phyloP scores from a whole-genome alignment of 2,888 invertebrate genomes.

The Himalopsyche japonica region DNA sequence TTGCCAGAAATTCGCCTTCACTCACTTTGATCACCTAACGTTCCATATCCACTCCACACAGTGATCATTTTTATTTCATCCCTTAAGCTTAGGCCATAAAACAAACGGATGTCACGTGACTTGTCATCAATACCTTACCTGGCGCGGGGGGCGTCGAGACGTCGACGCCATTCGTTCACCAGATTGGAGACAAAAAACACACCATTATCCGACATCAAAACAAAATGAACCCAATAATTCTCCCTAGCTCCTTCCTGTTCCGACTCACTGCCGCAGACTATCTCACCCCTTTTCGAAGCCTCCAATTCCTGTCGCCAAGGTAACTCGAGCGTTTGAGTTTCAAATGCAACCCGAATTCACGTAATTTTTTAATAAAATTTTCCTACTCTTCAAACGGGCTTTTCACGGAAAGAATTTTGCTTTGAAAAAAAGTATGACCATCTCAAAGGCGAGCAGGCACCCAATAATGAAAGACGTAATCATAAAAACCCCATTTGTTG shows the following conservation, averaged over 20 bases:
- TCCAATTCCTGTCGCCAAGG: not conserved
- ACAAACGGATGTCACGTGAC: conserved; percentile 35
- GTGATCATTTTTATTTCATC: conserved; percentile 31
- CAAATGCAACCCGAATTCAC: not conserved
- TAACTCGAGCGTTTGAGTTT: not conserved
- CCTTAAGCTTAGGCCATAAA: conserved; percentile 33
- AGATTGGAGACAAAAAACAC: conserved; percentile 29
- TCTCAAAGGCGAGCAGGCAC: not conserved
- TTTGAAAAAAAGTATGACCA: not conserved
- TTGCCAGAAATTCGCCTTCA: not conserved
- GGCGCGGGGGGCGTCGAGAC: not conserved
- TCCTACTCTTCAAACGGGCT: not conserved
- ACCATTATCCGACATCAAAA: conserved; percentile 33
- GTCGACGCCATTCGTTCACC: conserved; percentile 8
- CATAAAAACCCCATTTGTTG: not conserved
- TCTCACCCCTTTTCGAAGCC: conserved; percentile 9
- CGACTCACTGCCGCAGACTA: conserved; percentile 20
- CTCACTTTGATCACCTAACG: conserved; percentile 1
- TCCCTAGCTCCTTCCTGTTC: conserved; percentile 9
- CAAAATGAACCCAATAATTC: conserved; percentile 38
- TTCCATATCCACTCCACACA: not conserved
- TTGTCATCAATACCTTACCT: conserved; percentile 35
- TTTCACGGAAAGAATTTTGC: not conserved
- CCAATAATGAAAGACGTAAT: not conserved
- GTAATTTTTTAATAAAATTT: not conserved